Conservation (phyloP, 2,888 invertebrate genomes). For the Sialis lutaria region DNA sequence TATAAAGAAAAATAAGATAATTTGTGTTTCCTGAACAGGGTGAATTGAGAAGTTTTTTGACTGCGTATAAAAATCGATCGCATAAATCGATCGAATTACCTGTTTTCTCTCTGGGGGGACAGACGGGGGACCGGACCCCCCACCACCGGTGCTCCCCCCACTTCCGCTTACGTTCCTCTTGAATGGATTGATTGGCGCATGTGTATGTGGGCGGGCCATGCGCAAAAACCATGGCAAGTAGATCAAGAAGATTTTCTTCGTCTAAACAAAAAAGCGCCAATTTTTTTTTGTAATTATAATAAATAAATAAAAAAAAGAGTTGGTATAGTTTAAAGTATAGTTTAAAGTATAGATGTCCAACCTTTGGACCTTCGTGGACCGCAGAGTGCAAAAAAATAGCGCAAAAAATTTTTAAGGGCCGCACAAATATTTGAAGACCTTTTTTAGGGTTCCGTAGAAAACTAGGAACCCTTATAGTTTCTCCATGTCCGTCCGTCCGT, state of each 20-base stretch:
- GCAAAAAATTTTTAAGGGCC: no score
- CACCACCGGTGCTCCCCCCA: constrained; percentile 18
- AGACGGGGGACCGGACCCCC: constrained; percentile 38
- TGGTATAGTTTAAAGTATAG: no score
- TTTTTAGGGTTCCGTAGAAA: no score
- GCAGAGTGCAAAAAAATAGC: no score
- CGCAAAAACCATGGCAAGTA: constrained; percentile 95
- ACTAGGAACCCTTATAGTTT: no score
- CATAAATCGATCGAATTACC: neutral
- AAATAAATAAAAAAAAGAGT: no score
- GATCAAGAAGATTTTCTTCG: constrained; percentile 55
- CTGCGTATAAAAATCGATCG: neutral
- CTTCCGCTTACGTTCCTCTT: constrained; percentile 9
- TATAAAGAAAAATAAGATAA: no score
- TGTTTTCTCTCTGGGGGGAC: constrained; percentile 23
- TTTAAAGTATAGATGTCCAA: no score
- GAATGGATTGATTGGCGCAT: constrained; percentile 8
- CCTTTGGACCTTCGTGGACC: no score
- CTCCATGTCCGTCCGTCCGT: no score
- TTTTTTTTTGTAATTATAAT: no score
- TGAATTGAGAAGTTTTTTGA: neutral
- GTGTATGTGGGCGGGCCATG: constrained; percentile 62
- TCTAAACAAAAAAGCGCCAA: constrained; percentile 1
- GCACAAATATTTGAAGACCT: no score
- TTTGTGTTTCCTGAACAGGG: neutral